Evolutionary conservation across 2,113 vertebrate species (phyloP).

Genomic region (Erinaceus europaeus): DNA sequence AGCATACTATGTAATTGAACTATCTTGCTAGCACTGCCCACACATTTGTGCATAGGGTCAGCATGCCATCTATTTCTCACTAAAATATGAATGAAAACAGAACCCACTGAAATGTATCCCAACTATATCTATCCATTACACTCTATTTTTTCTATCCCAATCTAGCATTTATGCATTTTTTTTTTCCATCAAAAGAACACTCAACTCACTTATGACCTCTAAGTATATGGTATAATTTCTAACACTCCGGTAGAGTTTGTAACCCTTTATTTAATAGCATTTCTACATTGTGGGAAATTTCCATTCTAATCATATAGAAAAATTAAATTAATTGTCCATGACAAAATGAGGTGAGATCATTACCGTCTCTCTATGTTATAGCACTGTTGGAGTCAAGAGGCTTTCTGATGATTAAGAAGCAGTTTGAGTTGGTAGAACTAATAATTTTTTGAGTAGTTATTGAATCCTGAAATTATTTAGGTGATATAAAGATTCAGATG

Average conservation of each 20-base stretch:
- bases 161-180: neutral
- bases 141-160: too few species aligned
- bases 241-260: constrained; percentile 32
- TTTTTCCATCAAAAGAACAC: neutral
- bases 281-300: constrained; percentile 28
- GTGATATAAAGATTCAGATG: neutral
- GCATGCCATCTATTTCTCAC: neutral
- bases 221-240: constrained; percentile 10
- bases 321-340: constrained; percentile 2
- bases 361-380: neutral
- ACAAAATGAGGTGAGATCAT: neutral
- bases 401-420: neutral
- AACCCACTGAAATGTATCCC: too few species aligned
- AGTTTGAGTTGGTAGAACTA: neutral
- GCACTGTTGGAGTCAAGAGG: neutral
- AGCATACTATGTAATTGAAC: too few species aligned
- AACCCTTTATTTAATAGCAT: constrained; percentile 21
- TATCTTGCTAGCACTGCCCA: too few species aligned
- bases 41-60: too few species aligned
- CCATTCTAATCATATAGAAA: constrained; percentile 29
- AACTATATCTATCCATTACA: too few species aligned
- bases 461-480: constrained; percentile 17
- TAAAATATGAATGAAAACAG: neutral
- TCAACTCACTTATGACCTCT: neutral
- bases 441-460: constrained; percentile 1